Base-by-base conservation (phyloP, 2,888 invertebrate species). In the Drosophila paranaensis region DNA sequence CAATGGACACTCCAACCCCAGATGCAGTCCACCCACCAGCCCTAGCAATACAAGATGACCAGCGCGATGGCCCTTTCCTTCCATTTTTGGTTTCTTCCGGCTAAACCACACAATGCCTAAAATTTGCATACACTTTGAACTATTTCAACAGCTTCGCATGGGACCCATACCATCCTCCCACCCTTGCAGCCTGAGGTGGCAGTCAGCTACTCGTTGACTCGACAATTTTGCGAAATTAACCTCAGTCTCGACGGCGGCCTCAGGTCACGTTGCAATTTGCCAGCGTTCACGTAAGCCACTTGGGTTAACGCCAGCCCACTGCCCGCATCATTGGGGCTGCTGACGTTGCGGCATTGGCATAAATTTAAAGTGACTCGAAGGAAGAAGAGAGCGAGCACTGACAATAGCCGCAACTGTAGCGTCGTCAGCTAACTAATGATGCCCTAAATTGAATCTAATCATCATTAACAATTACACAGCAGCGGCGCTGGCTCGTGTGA, bases 361-460 rank as follows among this genome's bases (percentile, higher is more conserved):
- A 90, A 88, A 90, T 88, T 90, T 83, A 78, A 79, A 80, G 87
- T 58, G 71, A 64, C 48, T 68, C 68, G 37, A 39, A 48, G 40
- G 48, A 46, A 68, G 72, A 54, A 67, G 65, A 53, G 65, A 20
- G 35, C 50, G 20, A 51, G 56, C 65, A 60, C 51, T 60, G 71
- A 78, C 80, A 82, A 81, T 75, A 56, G 70, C 45, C 37, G 62
- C 60, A 48, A 74, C 74, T 74, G 71, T 70, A 67, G 70, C 68
- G 62, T 72, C 77, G 89, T 81, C 88, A 82, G 90, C 82, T 87
- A 90, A 89, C 92, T 92, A 92, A 92, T 92, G 92, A 91, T 92
- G 91, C 92, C 90, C 89, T 90, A 92, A 92, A 92, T 92, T 92
- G 92, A 92, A 91, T 92, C 92, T 92, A 92, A 92, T 92, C 92